Evolutionary conservation across 2,888 invertebrate genomes (phyloP).

Genomic region (Pherbina coryleti): DNA sequence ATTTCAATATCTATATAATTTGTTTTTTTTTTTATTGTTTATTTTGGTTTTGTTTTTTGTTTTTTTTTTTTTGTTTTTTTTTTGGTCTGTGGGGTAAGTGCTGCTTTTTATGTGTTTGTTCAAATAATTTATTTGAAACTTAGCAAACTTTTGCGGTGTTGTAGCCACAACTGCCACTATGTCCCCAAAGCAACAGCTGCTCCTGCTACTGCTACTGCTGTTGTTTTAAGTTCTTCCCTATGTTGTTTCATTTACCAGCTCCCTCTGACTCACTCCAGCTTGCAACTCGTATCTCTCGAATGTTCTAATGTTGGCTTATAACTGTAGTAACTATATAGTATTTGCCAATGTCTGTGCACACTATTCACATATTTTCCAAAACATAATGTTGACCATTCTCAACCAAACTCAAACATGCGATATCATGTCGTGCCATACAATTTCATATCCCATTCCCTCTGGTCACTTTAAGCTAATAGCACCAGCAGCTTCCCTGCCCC

Average conservation of each 20-base stretch:
- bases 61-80: background rate
- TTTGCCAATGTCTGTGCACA: conserved; percentile 39
- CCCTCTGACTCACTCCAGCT: background rate
- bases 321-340: background rate
- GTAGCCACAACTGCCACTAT: conserved; percentile 25
- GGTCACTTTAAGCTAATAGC: conserved; percentile 24
- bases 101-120: background rate
- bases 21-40: background rate
- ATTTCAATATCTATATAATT: background rate
- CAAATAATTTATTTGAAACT: conserved; percentile 31
- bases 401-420: conserved; percentile 4
- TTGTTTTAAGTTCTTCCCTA: background rate
- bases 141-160: conserved; percentile 33
- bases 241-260: background rate
- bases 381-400: conserved; percentile 27
- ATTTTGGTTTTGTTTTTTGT: too few species aligned
- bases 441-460: background rate
- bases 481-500: background rate
- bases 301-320: background rate
- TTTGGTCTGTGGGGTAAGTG: background rate
- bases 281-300: background rate
- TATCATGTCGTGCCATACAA: background rate
- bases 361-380: conserved; percentile 42
- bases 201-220: background rate
- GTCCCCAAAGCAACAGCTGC: conserved; percentile 7